Conservation (phyloP, 2,797 vertebrate species). For the Semaprochilodus insignis region DNA sequence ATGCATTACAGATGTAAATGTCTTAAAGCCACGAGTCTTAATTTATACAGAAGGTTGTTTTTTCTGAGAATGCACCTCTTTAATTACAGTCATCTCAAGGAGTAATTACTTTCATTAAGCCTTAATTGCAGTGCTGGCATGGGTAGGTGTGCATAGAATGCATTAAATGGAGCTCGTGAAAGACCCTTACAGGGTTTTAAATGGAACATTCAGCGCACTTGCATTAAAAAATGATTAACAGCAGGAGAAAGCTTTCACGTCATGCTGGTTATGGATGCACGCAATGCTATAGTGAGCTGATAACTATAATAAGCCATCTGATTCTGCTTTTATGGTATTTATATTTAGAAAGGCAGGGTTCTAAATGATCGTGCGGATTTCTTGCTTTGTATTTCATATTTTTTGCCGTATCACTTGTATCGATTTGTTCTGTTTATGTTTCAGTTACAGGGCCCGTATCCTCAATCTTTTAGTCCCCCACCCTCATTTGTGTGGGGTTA, state of each 20-base stretch:
- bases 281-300: neutral
- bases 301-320: neutral
- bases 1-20: conserved; percentile 19
- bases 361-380: neutral
- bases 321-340: neutral
- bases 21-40: conserved; percentile 14
- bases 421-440: too few relatives aligned
- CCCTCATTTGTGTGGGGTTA: too few relatives aligned
- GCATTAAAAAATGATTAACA: conserved; percentile 27
- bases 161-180: conserved; percentile 31
- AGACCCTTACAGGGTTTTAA: conserved; percentile 33
- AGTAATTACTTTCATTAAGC: conserved; percentile 50
- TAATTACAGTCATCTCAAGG: conserved; percentile 49
- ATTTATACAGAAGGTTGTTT: conserved; percentile 32
- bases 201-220: conserved; percentile 16
- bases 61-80: conserved; percentile 31
- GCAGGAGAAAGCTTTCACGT: neutral
- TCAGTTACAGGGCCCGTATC: too few relatives aligned
- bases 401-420: too few relatives aligned
- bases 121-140: conserved; percentile 40
- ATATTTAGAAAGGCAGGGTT: neutral
- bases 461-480: too few relatives aligned
- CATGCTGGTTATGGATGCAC: conserved; percentile 6
- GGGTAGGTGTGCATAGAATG: conserved; percentile 39
- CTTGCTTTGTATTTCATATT: too few relatives aligned